These are phyloP conservation scores for Hestina assimilis DNA, from an alignment of 1,140 invertebrate genomes.

Conservation along the genomic window DNA sequence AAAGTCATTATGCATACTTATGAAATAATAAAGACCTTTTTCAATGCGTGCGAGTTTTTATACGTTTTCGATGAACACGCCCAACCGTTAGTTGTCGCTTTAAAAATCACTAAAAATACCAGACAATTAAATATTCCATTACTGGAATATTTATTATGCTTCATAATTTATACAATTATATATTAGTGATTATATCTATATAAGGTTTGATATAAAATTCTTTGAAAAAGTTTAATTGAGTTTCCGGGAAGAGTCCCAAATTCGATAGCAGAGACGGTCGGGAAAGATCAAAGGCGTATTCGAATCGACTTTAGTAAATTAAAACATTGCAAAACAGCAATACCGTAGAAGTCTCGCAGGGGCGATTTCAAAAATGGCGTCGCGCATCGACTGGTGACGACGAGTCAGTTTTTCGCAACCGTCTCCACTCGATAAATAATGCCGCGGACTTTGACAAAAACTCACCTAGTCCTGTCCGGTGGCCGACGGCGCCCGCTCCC, in stretches of 20 bases:
- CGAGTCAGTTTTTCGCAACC: constrained; percentile 74
- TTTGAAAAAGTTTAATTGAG: constrained; percentile 18
- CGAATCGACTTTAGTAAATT: constrained; percentile 60
- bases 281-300: constrained; percentile 61
- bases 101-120: constrained; percentile 27
- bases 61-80: constrained; percentile 33
- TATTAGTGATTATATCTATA: constrained; percentile 21
- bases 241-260: constrained; percentile 28
- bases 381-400: constrained; percentile 62
- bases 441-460: constrained; percentile 76
- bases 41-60: constrained; percentile 25
- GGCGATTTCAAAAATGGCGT: constrained; percentile 74
- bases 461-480: constrained; percentile 75
- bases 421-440: constrained; percentile 77
- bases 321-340: constrained; percentile 72
- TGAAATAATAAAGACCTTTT: constrained; percentile 49
- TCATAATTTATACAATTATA: constrained; percentile 11
- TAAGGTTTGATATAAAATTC: constrained; percentile 12
- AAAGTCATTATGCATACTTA: constrained; percentile 66
- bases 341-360: constrained; percentile 60
- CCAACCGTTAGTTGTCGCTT: constrained; percentile 30
- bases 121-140: constrained; percentile 21
- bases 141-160: constrained; percentile 20
- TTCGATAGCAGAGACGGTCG: constrained; percentile 56
- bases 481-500: constrained; percentile 62